Evolutionary conservation across 2,888 invertebrate species (phyloP).

Genomic region (Tetanocera ferruginea): DNA sequence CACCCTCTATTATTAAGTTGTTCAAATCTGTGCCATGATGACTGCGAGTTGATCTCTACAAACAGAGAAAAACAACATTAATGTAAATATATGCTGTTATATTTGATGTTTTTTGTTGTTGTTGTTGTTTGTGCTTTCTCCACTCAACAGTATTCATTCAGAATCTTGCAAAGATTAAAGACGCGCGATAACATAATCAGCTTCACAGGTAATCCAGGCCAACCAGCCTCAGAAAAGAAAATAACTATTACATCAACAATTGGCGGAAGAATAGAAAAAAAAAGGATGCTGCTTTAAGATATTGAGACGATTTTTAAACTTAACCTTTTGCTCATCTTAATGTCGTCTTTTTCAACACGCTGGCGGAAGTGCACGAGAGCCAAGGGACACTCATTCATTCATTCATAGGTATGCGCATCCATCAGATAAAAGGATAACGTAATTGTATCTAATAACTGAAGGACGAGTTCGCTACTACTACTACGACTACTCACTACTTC

Average conservation of each 20-base stretch:
- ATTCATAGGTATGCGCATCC: constrained; percentile 22
- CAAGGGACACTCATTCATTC: not conserved
- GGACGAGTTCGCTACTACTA: not conserved
- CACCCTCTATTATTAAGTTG: too few relatives aligned
- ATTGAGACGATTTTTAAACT: constrained; percentile 22
- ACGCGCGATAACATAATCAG: not conserved
- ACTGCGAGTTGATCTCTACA: not conserved
- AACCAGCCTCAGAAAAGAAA: not conserved
- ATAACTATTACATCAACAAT: too few relatives aligned
- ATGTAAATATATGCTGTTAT: too few relatives aligned
- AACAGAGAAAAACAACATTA: not conserved
- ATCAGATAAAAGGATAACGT: constrained; percentile 31
- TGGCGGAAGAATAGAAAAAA: too few relatives aligned
- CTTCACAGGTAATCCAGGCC: not conserved
- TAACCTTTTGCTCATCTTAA: constrained; percentile 2
- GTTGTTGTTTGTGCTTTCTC: constrained; percentile 1
- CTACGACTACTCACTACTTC: not conserved
- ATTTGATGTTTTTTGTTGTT: not conserved
- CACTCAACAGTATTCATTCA: too few relatives aligned
- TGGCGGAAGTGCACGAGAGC: constrained; percentile 22
- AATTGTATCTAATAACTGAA: constrained; percentile 34
- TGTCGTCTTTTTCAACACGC: constrained; percentile 1
- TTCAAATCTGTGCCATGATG: not conserved
- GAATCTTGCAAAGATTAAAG: too few relatives aligned
- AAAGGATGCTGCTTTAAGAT: not conserved